Base-by-base conservation (phyloP, 2,888 invertebrate species). In the Hedya salicella region DNA sequence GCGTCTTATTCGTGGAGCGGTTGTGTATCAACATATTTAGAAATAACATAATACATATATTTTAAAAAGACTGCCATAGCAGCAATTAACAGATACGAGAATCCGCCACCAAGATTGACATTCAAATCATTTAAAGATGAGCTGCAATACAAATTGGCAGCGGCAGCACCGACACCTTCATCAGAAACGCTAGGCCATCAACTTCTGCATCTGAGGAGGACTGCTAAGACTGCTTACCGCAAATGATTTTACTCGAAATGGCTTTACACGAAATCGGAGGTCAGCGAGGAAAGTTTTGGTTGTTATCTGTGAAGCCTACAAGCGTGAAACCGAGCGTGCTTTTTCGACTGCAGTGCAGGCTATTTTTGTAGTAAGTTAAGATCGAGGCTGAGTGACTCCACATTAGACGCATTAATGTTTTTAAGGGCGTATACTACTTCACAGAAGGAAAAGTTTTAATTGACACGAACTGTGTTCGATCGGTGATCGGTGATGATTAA, bases 241-340 rank as follows among this genome's bases (percentile, higher is more conserved):
- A 40, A 40, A 40, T 40, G 40, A 40, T 40, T 40, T 40, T 40
- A 40, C n/a, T 40, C 40, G 40, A 40, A 40, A 40, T 40, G 36
- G 36, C 36, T 36, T 13, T 36, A 36, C 36, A 36, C 36, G 36
- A 36, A 13, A 36, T 11, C 13, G 36, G 36, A 36, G 36, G 36
- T 11, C 9, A 9, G 9, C 16, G 44, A 17, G 17, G 44, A 16
- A 44, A 44, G 44, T 44, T 9, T 44, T 17, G 17, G 17, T 44
- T 44, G 9, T 44, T 44, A 17, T 44, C 44, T 1, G 17, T 17
- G 9, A n/a, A n/a, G n/a, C 44, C 17, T 8, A 17, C 17, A 17
- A 17, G 44, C 9, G 44, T 44, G 17, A 44, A 44, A 17, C 44
- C 8, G 16, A 44, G 9, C 44, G 2, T 16, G 16, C 42, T 11